Conservation (phyloP, 2,888 invertebrate species). For the Euplexia lucipara region DNA sequence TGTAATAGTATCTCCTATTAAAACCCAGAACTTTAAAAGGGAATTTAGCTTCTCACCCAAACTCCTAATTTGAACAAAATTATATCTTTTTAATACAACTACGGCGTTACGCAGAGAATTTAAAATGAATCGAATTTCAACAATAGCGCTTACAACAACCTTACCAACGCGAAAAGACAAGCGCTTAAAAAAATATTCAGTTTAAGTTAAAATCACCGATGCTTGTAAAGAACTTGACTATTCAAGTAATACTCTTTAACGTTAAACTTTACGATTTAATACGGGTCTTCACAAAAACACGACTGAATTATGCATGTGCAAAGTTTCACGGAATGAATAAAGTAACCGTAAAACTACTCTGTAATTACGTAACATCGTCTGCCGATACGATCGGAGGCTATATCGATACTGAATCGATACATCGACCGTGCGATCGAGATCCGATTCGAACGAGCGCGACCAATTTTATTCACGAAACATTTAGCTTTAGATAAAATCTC, state of each 20-base stretch:
- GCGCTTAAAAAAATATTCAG: conserved; percentile 29
- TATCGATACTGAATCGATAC: conserved; percentile 74
- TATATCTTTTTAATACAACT: conserved; percentile 15
- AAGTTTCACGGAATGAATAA: conserved; percentile 79
- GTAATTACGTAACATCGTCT: conserved; percentile 86
- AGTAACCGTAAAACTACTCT: conserved; percentile 75
- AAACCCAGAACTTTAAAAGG: conserved; percentile 21
- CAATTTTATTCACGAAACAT: conserved; percentile 90
- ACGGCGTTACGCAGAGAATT: conserved; percentile 21
- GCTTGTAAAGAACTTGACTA: conserved; percentile 34
- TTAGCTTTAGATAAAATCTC: conserved; percentile 87
- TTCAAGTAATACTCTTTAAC: conserved; percentile 37
- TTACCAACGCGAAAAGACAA: no score
- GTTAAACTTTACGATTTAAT: conserved; percentile 53
- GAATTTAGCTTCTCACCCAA: conserved; percentile 24
- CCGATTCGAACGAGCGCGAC: conserved; percentile 85
- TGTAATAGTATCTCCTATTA: conserved; percentile 28
- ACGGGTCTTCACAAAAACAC: conserved; percentile 50
- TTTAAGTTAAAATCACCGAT: conserved; percentile 41
- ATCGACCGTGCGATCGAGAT: conserved; percentile 77
- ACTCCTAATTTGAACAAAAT: no score
- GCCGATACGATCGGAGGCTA: conserved; percentile 78
- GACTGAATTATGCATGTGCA: conserved; percentile 78
- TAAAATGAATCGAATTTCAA: conserved; percentile 10
- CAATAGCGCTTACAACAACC: no score